These are phyloP conservation scores for Habropoda laboriosa DNA, from an alignment of 1,140 invertebrate species.

Conservation along the genomic window DNA sequence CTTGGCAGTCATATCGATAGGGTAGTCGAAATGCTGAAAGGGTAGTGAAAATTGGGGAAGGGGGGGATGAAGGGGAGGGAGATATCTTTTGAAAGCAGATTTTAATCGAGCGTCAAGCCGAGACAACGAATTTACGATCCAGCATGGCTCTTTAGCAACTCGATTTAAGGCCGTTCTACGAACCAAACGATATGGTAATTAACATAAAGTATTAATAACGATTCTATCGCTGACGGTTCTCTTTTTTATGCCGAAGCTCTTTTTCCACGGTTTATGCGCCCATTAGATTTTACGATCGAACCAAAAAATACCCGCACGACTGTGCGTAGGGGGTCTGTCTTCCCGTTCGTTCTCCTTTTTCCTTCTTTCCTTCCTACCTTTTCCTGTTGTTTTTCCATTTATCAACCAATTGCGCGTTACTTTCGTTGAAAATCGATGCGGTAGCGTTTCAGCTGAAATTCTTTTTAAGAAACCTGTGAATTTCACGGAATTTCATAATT, in stretches of 20 bases:
- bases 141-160: constrained; percentile 71
- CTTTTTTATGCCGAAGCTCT: constrained; percentile 75
- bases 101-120: constrained; percentile 76
- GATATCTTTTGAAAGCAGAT: constrained; percentile 71
- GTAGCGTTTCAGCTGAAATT: too few species aligned
- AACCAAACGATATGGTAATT: constrained; percentile 77
- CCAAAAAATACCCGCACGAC: constrained; percentile 76
- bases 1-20: constrained; percentile 30
- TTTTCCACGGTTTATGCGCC: constrained; percentile 79
- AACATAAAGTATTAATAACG: constrained; percentile 82
- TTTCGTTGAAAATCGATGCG: too few species aligned
- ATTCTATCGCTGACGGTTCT: constrained; percentile 72
- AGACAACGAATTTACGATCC: constrained; percentile 77
- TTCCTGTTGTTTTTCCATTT: constrained; percentile 4
- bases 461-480: too few species aligned
- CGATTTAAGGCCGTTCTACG: constrained; percentile 76
- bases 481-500: too few species aligned
- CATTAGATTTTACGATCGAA: constrained; percentile 81
- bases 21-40: constrained; percentile 40
- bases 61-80: not conserved
- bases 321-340: constrained; percentile 65
- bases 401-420: constrained; percentile 39
- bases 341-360: constrained; percentile 40
- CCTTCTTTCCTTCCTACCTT: constrained; percentile 30
- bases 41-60: constrained; percentile 43